A percentile compares a stretch with the other conserved stretches of the same genome.
Conservation (phyloP, 64 coral and sea anemone species). For the Stichodactyla mertensii region DNA sequence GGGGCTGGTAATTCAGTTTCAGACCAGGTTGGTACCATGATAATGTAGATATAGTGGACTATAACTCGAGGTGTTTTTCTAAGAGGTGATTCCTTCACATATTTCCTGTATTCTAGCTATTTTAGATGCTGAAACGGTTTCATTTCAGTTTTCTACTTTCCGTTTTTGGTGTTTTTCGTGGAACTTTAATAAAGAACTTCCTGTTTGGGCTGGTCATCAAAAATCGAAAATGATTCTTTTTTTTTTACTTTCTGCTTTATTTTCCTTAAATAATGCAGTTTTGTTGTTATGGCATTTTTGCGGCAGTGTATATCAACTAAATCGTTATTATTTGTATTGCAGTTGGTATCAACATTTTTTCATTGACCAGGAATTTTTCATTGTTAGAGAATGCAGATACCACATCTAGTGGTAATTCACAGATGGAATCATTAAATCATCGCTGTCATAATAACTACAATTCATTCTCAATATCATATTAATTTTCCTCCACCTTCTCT, state of each 20-base stretch:
- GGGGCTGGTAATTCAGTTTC: not conserved
- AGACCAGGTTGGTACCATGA: not conserved
- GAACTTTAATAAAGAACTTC: not conserved
- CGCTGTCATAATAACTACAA: no score
- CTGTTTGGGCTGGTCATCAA: not conserved
- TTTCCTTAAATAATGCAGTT: not conserved
- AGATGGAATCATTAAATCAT: no score
- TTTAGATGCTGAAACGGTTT: constrained; percentile 6
- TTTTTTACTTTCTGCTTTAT: not conserved
- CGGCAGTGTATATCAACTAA: no score
- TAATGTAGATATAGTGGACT: not conserved
- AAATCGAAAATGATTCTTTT: not conserved
- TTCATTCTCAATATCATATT: no score
- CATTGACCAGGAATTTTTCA: no score
- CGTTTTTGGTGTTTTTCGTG: not conserved
- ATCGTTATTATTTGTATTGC: no score
- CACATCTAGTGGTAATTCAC: no score
- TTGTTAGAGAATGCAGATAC: no score
- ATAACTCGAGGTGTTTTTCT: not conserved
- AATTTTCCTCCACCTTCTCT: no score
- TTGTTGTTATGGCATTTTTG: no score
- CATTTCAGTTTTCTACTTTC: not conserved
- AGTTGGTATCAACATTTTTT: no score
- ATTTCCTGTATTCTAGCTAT: not conserved
- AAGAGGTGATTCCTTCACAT: not conserved